Conservation (phyloP, 2,797 vertebrate species). For the Scomberomorus guttatus region DNA sequence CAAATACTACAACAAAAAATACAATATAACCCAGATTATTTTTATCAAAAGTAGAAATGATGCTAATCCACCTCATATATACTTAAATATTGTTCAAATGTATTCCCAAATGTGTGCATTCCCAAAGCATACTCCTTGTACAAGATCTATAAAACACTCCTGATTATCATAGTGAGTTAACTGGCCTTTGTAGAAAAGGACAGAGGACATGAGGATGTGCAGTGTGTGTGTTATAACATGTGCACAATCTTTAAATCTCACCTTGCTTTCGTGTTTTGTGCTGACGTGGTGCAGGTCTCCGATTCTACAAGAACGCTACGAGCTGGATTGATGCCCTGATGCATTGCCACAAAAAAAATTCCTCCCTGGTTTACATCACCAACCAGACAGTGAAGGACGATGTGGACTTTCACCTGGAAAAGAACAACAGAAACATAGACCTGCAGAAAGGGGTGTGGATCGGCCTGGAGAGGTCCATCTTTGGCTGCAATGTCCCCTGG, state of each 20-base stretch:
- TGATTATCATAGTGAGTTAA: no score
- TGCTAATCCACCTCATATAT: no score
- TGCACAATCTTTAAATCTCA: background rate
- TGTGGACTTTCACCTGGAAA: rapidly evolving
- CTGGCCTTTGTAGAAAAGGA: no score
- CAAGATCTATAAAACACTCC: no score
- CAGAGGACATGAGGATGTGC: background rate
- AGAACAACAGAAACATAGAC: rapidly evolving
- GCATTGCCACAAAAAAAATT: rapidly evolving
- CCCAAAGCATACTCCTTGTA: no score
- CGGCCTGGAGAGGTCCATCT: slow-evolving; percentile 36
- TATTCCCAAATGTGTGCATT: no score
- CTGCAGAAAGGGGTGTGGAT: background rate
- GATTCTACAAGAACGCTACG: rapidly evolving
- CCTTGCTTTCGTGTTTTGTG: background rate
- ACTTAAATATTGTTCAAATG: no score
- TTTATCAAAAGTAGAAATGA: no score
- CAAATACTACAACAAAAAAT: no score
- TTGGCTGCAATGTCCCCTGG: slow-evolving; percentile 3
- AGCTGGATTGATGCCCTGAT: slow-evolving; percentile 41
- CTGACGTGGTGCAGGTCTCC: background rate
- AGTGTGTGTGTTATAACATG: slow-evolving; percentile 6
- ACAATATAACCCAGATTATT: no score
- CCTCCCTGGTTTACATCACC: slow-evolving; percentile 12
- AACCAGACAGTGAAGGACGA: rapidly evolving